Conservation (phyloP, 2,888 invertebrate species). For the Parochlus steinenii region DNA sequence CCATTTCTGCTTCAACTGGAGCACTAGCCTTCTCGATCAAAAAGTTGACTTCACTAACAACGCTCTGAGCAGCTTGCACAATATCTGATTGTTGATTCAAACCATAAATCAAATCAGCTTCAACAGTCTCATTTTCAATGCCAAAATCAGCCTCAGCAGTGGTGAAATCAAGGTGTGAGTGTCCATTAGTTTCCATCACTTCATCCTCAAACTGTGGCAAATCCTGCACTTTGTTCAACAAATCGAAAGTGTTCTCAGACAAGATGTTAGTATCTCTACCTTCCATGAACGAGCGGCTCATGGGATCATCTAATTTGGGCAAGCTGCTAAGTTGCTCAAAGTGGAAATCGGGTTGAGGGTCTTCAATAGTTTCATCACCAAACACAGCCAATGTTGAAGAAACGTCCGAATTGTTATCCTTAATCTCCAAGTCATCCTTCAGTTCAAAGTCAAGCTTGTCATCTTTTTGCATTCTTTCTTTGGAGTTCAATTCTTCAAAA, state of each 20-base stretch:
- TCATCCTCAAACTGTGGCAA: conserved; percentile 5
- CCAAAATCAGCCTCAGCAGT: background rate
- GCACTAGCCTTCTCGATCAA: too few species aligned
- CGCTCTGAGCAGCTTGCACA: too few species aligned
- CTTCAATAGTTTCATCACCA: conserved; percentile 43
- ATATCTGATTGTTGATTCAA: too few species aligned
- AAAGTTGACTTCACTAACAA: too few species aligned
- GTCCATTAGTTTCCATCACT: background rate
- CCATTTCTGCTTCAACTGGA: too few species aligned
- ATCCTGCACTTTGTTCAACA: conserved; percentile 6
- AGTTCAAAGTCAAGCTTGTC: conserved; percentile 18
- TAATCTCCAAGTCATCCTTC: conserved; percentile 28
- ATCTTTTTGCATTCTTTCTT: conserved; percentile 19
- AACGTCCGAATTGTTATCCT: conserved; percentile 39
- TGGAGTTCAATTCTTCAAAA: conserved; percentile 17
- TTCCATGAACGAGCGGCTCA: conserved; percentile 11
- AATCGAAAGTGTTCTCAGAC: background rate
- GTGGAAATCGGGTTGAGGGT: conserved; percentile 46
- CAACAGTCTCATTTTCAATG: conserved; percentile 2
- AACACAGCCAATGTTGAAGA: too few species aligned
- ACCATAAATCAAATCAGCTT: conserved; percentile 4
- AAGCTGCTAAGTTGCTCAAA: conserved; percentile 34
- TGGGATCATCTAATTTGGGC: conserved; percentile 17
- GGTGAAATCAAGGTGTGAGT: background rate
- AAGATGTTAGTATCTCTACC: conserved; percentile 8